A percentile compares a stretch with the other conserved stretches of the same genome.
These are phyloP conservation scores for Scomber scombrus DNA, from an alignment of 2,113 vertebrate genomes.

Conservation along the genomic window DNA sequence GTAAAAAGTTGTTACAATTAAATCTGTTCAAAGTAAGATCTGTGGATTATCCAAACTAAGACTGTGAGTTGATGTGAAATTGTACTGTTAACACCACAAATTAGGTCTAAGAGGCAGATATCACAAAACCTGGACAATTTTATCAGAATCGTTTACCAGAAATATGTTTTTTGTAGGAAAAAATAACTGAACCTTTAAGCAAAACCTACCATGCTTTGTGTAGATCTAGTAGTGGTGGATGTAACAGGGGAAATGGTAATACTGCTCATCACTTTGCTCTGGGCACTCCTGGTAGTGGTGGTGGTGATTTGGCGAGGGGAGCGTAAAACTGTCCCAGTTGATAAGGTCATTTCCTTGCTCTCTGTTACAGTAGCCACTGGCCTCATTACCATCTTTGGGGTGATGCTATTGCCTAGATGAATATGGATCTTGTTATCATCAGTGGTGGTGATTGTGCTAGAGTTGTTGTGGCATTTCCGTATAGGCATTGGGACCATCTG, in stretches of 20 bases:
- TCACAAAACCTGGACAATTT: too few species aligned
- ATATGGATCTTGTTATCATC: conserved; percentile 99
- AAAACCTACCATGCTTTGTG: conserved; percentile 89
- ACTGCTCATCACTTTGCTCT: conserved; percentile 94
- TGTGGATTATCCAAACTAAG: too few species aligned
- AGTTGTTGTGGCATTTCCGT: conserved; percentile 90
- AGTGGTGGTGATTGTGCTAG: conserved; percentile 92
- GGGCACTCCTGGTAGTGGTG: conserved; percentile 78
- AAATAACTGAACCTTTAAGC: not conserved
- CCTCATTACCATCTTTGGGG: conserved; percentile 90
- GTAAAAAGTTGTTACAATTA: too few species aligned
- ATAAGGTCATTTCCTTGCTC: conserved; percentile 87
- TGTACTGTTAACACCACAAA: too few species aligned
- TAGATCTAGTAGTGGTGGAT: conserved; percentile 87
- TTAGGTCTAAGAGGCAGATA: too few species aligned
- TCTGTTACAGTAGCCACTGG: conserved; percentile 86
- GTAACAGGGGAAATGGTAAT: conserved; percentile 94
- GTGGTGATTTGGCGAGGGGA: conserved; percentile 90
- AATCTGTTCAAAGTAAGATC: too few species aligned
- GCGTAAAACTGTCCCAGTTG: conserved; percentile 93
- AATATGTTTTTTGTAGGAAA: too few species aligned
- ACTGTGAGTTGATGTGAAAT: too few species aligned
- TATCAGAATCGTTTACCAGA: too few species aligned
- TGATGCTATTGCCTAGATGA: conserved; percentile 87
- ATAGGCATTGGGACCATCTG: conserved; percentile 89